Percentiles rank a stretch among this genome's conserved stretches.
phyloP scores from a whole-genome alignment of 2,888 invertebrate species.

The Caenorhabditis becei region DNA sequence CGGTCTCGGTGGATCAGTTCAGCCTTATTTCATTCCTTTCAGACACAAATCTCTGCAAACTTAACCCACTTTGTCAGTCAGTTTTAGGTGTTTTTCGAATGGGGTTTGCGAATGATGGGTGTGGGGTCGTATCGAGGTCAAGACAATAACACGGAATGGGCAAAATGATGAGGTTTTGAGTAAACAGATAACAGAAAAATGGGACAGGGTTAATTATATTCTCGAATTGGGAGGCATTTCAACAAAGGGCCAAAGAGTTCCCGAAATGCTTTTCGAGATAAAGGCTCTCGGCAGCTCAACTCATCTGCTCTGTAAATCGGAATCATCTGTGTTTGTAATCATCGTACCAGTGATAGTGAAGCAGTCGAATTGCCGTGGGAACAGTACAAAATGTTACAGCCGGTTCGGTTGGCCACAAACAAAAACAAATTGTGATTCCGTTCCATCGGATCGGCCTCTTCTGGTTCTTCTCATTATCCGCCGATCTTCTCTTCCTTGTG shows the following conservation, averaged over 20 bases:
- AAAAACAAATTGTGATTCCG: neutral
- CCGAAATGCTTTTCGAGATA: too few relatives aligned
- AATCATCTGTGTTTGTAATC: neutral
- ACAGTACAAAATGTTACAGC: neutral
- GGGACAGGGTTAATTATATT: neutral
- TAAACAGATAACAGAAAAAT: neutral
- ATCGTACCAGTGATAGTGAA: neutral
- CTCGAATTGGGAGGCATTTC: too few relatives aligned
- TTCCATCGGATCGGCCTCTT: constrained; percentile 5
- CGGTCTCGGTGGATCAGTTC: too few relatives aligned
- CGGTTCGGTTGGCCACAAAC: neutral
- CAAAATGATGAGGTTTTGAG: neutral
- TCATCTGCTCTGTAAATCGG: too few relatives aligned
- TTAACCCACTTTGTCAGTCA: constrained; percentile 21
- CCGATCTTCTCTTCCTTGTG: neutral
- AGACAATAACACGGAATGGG: constrained; percentile 1
- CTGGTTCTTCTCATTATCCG: constrained; percentile 11
- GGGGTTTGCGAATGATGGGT: neutral
- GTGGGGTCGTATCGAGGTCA: constrained; percentile 18
- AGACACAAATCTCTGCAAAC: neutral
- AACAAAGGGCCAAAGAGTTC: too few relatives aligned
- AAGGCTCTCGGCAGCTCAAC: too few relatives aligned
- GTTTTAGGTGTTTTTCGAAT: constrained; percentile 15
- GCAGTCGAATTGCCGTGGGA: neutral
- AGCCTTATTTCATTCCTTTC: neutral